Percentiles rank a stretch among this genome's conserved stretches.
phyloP scores from a whole-genome alignment of 2,113 vertebrate genomes.

The Setophaga petechia region DNA sequence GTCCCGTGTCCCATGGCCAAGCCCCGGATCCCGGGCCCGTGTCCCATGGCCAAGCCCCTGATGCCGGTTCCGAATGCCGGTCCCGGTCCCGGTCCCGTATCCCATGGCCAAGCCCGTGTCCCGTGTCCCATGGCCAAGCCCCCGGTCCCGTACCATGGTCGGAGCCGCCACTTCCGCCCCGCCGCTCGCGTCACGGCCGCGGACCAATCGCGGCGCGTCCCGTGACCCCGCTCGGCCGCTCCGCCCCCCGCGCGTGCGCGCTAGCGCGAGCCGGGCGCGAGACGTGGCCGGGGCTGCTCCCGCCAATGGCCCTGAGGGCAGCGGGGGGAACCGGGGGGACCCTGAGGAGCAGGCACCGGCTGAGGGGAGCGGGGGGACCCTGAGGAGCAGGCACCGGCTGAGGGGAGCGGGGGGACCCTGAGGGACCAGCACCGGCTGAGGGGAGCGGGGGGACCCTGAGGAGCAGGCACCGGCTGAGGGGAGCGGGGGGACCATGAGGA shows the following conservation, averaged over 20 bases:
- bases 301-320: background rate
- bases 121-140: rapidly evolving
- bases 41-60: too few species aligned
- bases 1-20: rapidly evolving
- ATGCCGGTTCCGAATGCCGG: too few species aligned
- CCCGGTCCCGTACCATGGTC: background rate
- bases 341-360: too few species aligned
- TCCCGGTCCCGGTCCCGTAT: rapidly evolving
- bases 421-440: too few species aligned
- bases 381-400: too few species aligned
- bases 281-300: rapidly evolving
- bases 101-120: background rate
- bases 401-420: too few species aligned
- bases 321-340: background rate
- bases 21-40: background rate
- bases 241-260: background rate
- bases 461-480: background rate
- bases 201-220: background rate
- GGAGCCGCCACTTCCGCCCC: background rate
- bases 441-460: background rate
- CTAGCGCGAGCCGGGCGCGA: too few species aligned
- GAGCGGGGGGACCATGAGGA: too few species aligned
- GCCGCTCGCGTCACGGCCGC: background rate
- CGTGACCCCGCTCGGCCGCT: too few species aligned
- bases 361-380: background rate